phyloP scores from a whole-genome alignment of 2,888 invertebrate species.

The Tuta absoluta region DNA sequence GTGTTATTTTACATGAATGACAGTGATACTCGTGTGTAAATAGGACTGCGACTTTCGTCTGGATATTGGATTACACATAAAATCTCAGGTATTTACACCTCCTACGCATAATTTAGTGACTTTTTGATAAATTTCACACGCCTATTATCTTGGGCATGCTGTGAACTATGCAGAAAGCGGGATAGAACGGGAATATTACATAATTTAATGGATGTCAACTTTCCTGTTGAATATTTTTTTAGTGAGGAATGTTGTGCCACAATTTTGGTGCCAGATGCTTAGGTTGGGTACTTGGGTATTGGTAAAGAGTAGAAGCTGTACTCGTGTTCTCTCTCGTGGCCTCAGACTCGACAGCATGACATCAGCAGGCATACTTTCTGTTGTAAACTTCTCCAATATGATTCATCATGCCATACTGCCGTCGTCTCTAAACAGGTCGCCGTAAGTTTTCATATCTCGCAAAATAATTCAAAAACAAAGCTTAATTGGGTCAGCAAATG shows the following conservation, averaged over 20 bases:
- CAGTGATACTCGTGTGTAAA: slow-evolving; percentile 75
- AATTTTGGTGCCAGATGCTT: slow-evolving; percentile 47
- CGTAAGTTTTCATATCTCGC: slow-evolving; percentile 39
- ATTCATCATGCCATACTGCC: slow-evolving; percentile 53
- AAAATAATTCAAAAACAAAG: slow-evolving; percentile 24
- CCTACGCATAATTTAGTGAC: slow-evolving; percentile 61
- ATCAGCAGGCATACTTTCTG: slow-evolving; percentile 67
- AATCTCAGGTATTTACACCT: slow-evolving; percentile 76
- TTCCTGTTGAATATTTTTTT: slow-evolving; percentile 35
- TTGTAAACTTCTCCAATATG: slow-evolving; percentile 66
- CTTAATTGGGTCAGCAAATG: slow-evolving; percentile 39
- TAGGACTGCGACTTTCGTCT: slow-evolving; percentile 74
- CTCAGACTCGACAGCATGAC: slow-evolving; percentile 60
- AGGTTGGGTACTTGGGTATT: slow-evolving; percentile 45
- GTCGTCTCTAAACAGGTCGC: slow-evolving; percentile 39
- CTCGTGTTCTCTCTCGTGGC: slow-evolving; percentile 46
- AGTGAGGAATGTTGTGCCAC: slow-evolving; percentile 19
- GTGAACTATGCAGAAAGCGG: slow-evolving; percentile 30
- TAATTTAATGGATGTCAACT: slow-evolving; percentile 56
- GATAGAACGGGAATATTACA: slow-evolving; percentile 62
- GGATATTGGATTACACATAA: slow-evolving; percentile 81
- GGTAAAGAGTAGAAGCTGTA: slow-evolving; percentile 20
- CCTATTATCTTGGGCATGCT: slow-evolving; percentile 34
- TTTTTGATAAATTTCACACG: slow-evolving; percentile 39
- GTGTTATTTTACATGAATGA: slow-evolving; percentile 73